A percentile compares a stretch with the other conserved stretches of the same genome.
These are phyloP conservation scores for Gymnocheta viridis DNA, from an alignment of 2,888 invertebrate genomes.

Conservation along the genomic window DNA sequence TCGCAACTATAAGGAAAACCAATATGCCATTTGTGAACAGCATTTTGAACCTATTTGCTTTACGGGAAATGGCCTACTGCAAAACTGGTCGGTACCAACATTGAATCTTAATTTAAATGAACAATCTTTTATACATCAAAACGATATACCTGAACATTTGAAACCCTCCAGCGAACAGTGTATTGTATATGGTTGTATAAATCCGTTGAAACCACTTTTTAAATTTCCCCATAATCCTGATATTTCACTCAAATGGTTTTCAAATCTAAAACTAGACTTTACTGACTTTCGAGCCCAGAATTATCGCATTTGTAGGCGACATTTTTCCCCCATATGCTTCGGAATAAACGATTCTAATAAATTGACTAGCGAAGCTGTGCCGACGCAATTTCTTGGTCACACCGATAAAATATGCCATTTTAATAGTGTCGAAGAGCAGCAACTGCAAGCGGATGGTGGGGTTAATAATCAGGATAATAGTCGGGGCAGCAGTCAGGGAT, in stretches of 20 bases:
- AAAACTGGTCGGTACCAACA: conserved; percentile 71
- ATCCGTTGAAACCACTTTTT: conserved; percentile 52
- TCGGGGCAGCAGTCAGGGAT: conserved; percentile 64
- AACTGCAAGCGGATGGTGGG: conserved; percentile 11
- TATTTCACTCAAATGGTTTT: conserved; percentile 76
- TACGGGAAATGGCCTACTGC: conserved; percentile 60
- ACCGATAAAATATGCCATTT: conserved; percentile 73
- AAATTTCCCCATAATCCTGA: conserved; percentile 75
- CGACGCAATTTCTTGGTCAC: conserved; percentile 76
- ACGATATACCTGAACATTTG: conserved; percentile 57
- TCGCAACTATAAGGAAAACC: conserved; percentile 71
- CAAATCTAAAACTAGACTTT: conserved; percentile 73
- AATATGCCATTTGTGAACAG: conserved; percentile 70
- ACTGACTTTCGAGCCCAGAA: conserved; percentile 66
- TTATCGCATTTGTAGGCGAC: conserved; percentile 74
- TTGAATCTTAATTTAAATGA: conserved; percentile 67
- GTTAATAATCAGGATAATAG: conserved; percentile 58
- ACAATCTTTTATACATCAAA: conserved; percentile 61
- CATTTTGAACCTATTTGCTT: conserved; percentile 72
- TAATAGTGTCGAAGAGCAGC: conserved; percentile 46
- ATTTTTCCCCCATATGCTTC: conserved; percentile 74
- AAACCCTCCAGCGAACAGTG: conserved; percentile 49
- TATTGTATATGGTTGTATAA: conserved; percentile 65
- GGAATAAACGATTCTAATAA: conserved; percentile 45
- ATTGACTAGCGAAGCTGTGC: conserved; percentile 75